A percentile compares a stretch with the other conserved stretches of the same genome.
Conservation (phyloP, 2,113 vertebrate genomes). For the Pedetes capensis region DNA sequence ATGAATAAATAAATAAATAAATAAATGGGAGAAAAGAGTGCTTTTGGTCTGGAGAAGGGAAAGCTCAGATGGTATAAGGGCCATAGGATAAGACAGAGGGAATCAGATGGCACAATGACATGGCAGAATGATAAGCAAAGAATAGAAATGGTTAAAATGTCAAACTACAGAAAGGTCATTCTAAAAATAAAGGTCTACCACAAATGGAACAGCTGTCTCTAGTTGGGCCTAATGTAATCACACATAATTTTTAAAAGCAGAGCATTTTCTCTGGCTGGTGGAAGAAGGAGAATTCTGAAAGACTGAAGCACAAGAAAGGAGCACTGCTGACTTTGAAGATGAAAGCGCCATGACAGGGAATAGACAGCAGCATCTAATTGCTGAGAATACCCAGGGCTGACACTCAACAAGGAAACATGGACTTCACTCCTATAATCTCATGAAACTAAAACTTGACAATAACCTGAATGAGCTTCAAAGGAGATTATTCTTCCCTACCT, state of each 20-base stretch:
- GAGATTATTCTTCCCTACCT: neutral
- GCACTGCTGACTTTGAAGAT: neutral
- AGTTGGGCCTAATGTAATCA: neutral
- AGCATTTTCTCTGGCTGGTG: neutral
- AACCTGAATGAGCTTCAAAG: neutral
- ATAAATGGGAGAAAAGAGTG: neutral
- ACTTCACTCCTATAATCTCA: neutral
- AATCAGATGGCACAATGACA: neutral
- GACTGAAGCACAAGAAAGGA: neutral
- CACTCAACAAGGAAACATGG: neutral
- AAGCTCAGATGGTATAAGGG: neutral
- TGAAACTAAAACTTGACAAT: neutral
- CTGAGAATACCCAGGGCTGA: neutral
- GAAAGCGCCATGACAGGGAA: neutral
- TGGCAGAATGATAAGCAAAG: neutral
- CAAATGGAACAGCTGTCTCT: neutral
- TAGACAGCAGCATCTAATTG: neutral
- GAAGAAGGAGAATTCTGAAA: neutral
- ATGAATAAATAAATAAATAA: too few relatives aligned
- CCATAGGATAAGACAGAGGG: neutral
- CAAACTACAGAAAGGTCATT: neutral
- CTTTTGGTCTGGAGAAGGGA: slow-evolving; percentile 26
- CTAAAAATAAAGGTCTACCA: slow-evolving; percentile 38
- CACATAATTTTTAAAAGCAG: neutral
- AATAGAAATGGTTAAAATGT: neutral